Evolutionary conservation across 2,888 invertebrate species (phyloP).

Genomic region (Stenotaenia linearis): DNA sequence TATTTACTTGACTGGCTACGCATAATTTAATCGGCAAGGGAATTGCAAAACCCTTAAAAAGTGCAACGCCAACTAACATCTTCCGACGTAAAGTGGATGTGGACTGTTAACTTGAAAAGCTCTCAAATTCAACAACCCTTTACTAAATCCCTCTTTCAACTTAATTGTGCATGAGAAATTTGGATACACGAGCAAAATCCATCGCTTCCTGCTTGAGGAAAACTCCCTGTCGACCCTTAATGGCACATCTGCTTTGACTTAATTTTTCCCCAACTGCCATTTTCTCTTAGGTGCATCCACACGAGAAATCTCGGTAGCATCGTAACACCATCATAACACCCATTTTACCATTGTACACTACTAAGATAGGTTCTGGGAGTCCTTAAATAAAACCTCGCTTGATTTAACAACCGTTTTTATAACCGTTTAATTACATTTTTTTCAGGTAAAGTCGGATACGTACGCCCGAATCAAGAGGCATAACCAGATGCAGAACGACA

Average conservation of each 20-base stretch:
- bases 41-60: not conserved
- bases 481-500: not conserved
- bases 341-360: not conserved
- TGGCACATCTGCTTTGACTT: conserved; percentile 24
- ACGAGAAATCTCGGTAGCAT: conserved; percentile 24
- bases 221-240: conserved; percentile 26
- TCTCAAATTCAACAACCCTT: conserved; percentile 19
- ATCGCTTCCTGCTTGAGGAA: conserved; percentile 7
- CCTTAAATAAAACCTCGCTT: not conserved
- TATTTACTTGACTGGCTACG: not conserved
- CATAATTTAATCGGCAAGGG: not conserved
- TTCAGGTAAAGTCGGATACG: not conserved
- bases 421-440: too few relatives aligned
- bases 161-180: conserved; percentile 24
- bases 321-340: conserved; percentile 6
- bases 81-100: not conserved
- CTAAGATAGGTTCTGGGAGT: not conserved
- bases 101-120: conserved; percentile 15
- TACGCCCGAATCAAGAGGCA: conserved; percentile 17
- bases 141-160: conserved; percentile 7
- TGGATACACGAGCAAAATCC: conserved; percentile 18
- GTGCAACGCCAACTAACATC: not conserved
- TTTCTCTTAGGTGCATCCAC: conserved; percentile 24
- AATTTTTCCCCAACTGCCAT: conserved; percentile 4
- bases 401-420: not conserved